A percentile compares a stretch with the other conserved stretches of the same genome.
These are phyloP conservation scores for Magallana nippona DNA, from an alignment of 2,888 invertebrate genomes.

Conservation along the genomic window DNA sequence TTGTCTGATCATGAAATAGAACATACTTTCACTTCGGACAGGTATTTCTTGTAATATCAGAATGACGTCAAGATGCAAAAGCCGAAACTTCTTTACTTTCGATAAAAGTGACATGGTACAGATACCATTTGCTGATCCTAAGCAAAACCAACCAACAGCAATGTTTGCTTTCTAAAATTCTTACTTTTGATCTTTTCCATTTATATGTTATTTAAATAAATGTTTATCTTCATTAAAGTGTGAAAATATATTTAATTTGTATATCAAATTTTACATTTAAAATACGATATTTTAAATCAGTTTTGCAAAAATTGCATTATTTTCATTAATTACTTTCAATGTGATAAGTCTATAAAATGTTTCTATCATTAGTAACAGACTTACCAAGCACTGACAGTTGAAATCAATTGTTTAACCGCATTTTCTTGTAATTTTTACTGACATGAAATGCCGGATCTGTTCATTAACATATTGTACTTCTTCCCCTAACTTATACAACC, in stretches of 20 bases:
- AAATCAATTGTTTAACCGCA: conserved; percentile 21
- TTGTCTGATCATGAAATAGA: background rate
- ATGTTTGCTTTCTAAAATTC: too few species aligned
- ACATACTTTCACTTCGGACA: background rate
- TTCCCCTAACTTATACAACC: too few species aligned
- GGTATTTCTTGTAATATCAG: conserved; percentile 9
- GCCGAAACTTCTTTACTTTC: conserved; percentile 18
- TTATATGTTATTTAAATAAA: too few species aligned
- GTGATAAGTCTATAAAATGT: background rate
- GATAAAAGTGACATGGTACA: conserved; percentile 25
- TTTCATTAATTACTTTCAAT: too few species aligned
- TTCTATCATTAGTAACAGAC: background rate
- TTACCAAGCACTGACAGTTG: background rate
- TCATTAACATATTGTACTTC: background rate
- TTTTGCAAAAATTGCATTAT: too few species aligned
- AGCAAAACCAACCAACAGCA: background rate
- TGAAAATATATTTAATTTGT: too few species aligned
- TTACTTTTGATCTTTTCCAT: too few species aligned
- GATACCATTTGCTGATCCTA: background rate
- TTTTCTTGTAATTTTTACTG: background rate
- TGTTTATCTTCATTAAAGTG: too few species aligned
- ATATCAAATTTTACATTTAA: too few species aligned
- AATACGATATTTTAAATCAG: too few species aligned
- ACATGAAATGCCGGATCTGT: background rate
- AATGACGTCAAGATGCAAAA: conserved; percentile 10